Base-by-base conservation (phyloP, 2,797 vertebrate genomes). In the Hybognathus amarus region DNA sequence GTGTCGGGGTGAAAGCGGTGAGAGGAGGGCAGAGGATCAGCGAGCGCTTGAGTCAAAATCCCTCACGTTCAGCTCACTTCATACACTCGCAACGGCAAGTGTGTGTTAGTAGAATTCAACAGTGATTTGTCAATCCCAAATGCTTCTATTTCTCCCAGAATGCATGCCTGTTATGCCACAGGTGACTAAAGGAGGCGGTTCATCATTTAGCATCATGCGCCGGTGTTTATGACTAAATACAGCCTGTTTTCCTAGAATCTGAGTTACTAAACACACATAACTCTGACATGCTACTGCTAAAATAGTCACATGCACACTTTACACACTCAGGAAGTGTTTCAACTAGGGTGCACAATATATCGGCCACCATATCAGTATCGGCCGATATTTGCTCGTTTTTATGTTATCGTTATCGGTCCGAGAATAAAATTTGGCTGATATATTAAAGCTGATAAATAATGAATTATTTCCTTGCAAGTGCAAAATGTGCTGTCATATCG, bases 1-100 rank as follows among this genome's bases (percentile, higher is more conserved):
- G 90, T 90, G 91, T 77, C 76, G 87, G 74, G 82, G 81, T 76
- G 85, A 92, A 93, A 89, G 90, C 85, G 86, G 88, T 70, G 77
- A 76, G 69, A 64, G 20, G 6, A 80, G 87, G 82, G 3, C 27
- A 77, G 82, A 77, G 85, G 22, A 80, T 85, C 74, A 85, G 40
- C 85, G 87, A 88, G 84, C 75, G 86, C 85, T 88, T 86, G 83
- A 83, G 27, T 66, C 63, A 7, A 87, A 85, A 83, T 66, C 83
- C 85, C 74, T 87, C 88, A 86, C 85, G 86, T 87, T 86, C 76
- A 67, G 78, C 67, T 78, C 63, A 56, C 71, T 36, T 22, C 7
- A 12, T 6, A 0, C 3, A 56, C 38, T 30, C 22, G 47, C 5
- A 10, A 36, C 0, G 11, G 27, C 9, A 11, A 22, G 40, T 38